Base-by-base conservation (phyloP, 2,888 invertebrate genomes). In the Orthosia gothica region DNA sequence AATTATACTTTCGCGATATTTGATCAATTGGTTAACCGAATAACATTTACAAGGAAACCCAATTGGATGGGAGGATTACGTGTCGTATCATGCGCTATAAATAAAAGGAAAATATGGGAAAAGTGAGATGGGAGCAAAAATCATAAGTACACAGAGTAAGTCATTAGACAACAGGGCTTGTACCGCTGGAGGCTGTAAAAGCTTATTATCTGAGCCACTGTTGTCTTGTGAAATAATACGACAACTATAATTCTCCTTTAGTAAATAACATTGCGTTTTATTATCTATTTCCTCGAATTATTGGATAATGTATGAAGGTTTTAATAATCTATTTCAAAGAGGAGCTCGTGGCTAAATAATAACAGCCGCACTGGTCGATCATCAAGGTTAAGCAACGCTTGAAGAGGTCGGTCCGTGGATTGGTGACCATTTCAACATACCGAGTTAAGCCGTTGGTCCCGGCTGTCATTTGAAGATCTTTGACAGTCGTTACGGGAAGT, bases 151-250 rank as follows among this genome's bases (percentile, higher is more conserved):
- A 70, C 52, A 58, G 20, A 70, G 72, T 52, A 66, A n/a, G 68
- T 80, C 79, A 88, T 88, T 84, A 85, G 78, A 65, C 54, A 59
- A 54, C 67, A 73, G 63, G 54, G 68, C 80, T 62, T 87, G 89
- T 87, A 87, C 65, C 77, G 76, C 87, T 78, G 52, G 76, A 57
- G 89, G 84, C 74, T 26, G 40, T 64, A 65, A 50, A 40, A 49
- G 65, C 63, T 78, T 78, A 73, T 79, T 74, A 77, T 70, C 40
- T 49, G 54, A 66, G 64, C 62, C 67, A 26, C 50, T 65, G 57
- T 72, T 76, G 52, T 75, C 64, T 75, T 62, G 13, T 61, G 12
- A 58, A 76, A 71, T 77, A 81, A 74, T 61, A 71, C 18, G 13
- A 78, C 18, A 3, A 64, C 49, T 57, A 23, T 47, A 26, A 63